Conservation (phyloP, 2,113 vertebrate species). For the Nyctibius bracteatus region DNA sequence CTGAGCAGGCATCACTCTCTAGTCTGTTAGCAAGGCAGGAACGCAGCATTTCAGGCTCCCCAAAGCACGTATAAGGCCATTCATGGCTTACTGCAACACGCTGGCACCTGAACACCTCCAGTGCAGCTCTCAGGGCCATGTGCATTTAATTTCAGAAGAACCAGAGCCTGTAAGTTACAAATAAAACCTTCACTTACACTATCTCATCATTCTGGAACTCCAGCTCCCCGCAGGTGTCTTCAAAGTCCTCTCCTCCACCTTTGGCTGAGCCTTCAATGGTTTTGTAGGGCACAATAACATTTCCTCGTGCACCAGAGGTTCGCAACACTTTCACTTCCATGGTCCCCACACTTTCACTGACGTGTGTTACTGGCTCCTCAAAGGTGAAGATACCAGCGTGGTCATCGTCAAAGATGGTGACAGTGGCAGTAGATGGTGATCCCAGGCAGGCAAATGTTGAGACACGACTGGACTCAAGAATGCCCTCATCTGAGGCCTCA, state of each 20-base stretch:
- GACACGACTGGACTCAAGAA: conserved; percentile 67
- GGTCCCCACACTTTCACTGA: conserved; percentile 90
- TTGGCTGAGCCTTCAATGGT: conserved; percentile 89
- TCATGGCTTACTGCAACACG: neutral
- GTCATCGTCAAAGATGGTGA: conserved; percentile 95
- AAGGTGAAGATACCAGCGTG: conserved; percentile 95
- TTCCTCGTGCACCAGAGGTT: conserved; percentile 88
- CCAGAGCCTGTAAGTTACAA: neutral
- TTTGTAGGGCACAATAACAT: conserved; percentile 90
- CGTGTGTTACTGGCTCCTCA: conserved; percentile 81
- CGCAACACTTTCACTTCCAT: conserved; percentile 95
- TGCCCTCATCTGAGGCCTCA: conserved; percentile 70
- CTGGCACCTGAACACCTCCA: neutral
- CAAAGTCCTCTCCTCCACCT: conserved; percentile 96
- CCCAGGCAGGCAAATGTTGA: conserved; percentile 78
- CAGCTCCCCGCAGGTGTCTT: conserved; percentile 90
- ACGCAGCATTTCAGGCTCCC: neutral
- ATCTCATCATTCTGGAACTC: conserved; percentile 96
- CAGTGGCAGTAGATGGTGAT: conserved; percentile 82
- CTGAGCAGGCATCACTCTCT: neutral
- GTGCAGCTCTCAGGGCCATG: neutral
- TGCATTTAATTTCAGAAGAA: neutral
- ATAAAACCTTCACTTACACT: conserved; percentile 81
- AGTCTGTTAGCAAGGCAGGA: neutral
- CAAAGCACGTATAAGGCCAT: neutral